These are phyloP conservation scores for Myoxocephalus aenaeus DNA, from an alignment of 2,797 vertebrate species.

Conservation along the genomic window DNA sequence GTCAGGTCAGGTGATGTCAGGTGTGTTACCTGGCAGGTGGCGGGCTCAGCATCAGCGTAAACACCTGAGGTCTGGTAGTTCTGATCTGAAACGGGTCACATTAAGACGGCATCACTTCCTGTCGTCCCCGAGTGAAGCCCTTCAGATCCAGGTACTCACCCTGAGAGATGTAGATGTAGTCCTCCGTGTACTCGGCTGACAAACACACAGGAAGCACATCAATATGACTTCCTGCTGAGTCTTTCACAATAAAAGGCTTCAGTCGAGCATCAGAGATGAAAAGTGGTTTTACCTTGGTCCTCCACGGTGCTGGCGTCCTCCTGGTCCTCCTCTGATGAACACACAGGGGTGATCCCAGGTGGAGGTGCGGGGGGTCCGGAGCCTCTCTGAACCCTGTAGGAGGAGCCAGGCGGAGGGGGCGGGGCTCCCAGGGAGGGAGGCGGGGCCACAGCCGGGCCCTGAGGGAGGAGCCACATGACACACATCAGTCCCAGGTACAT, in stretches of 20 bases:
- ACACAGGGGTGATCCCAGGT: conserved; percentile 80
- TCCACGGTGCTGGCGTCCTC: conserved; percentile 85
- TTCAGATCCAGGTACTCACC: conserved; percentile 59
- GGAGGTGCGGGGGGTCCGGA: conserved; percentile 73
- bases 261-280: too few relatives aligned
- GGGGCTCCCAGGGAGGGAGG: conserved; percentile 70
- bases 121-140: not conserved
- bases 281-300: conserved; percentile 77
- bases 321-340: conserved; percentile 88
- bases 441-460: conserved; percentile 80
- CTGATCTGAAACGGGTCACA: conserved; percentile 80
- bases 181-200: conserved; percentile 88
- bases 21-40: conserved; percentile 87
- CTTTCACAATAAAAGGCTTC: not conserved
- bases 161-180: conserved; percentile 85
- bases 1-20: not conserved
- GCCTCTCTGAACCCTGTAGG: conserved; percentile 86
- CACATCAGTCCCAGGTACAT: not conserved
- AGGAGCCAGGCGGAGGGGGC: conserved; percentile 65
- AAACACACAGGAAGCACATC: not conserved
- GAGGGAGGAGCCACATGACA: conserved; percentile 14
- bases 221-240: not conserved
- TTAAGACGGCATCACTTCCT: conserved; percentile 1
- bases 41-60: conserved; percentile 84
- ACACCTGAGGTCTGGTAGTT: conserved; percentile 85